Evolutionary conservation across 2,888 invertebrate species (phyloP).

Genomic region (Gymnocheta viridis): DNA sequence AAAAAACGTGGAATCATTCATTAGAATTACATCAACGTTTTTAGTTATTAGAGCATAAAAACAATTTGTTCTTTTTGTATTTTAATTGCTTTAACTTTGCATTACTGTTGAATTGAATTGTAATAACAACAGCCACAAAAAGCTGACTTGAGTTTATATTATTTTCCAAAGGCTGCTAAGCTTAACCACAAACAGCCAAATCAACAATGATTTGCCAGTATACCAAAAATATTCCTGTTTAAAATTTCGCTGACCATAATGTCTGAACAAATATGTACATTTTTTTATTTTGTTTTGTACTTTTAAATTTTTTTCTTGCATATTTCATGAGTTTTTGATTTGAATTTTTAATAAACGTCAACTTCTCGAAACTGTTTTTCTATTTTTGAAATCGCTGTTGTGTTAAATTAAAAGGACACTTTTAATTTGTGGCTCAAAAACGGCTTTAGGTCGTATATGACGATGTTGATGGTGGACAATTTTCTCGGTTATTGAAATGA

Average conservation of each 20-base stretch:
- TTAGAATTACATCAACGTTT: slow-evolving; percentile 42
- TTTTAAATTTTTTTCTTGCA: not conserved
- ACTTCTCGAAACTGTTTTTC: not conserved
- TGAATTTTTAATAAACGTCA: slow-evolving; percentile 35
- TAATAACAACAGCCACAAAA: not conserved
- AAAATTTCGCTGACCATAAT: slow-evolving; percentile 22
- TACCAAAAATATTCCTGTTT: not conserved
- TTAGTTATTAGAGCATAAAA: slow-evolving; percentile 62
- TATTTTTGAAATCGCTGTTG: slow-evolving; percentile 32
- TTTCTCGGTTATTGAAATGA: not conserved
- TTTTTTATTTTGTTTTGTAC: not conserved
- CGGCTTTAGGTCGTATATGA: not conserved
- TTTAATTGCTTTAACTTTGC: slow-evolving; percentile 37
- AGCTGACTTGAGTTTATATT: not conserved
- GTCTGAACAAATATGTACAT: slow-evolving; percentile 2
- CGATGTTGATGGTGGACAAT: slow-evolving; percentile 1
- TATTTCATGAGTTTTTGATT: slow-evolving; percentile 13
- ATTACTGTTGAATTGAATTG: slow-evolving; percentile 11
- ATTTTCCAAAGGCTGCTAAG: not conserved
- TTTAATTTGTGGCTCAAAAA: slow-evolving; percentile 31
- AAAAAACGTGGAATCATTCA: not conserved
- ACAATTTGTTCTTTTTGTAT: slow-evolving; percentile 1
- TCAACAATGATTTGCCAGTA: not conserved
- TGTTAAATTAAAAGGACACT: slow-evolving; percentile 54
- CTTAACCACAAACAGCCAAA: not conserved